These are phyloP conservation scores for Oreohelix idahoensis DNA, from an alignment of 1,140 invertebrate genomes.

Conservation along the genomic window DNA sequence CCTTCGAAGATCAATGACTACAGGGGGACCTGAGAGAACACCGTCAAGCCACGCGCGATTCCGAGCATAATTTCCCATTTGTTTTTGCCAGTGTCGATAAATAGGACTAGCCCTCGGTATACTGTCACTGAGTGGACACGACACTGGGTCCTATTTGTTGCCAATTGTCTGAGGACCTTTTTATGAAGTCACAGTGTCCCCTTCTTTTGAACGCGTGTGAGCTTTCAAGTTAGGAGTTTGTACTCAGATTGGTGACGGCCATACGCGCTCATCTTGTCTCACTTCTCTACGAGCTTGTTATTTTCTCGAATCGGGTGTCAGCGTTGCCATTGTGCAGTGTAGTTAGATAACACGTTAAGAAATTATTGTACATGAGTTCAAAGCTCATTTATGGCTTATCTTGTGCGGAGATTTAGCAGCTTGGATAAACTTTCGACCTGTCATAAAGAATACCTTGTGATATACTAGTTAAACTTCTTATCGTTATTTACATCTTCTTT, in stretches of 20 bases:
- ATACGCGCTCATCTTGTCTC: background rate
- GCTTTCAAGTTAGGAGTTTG: background rate
- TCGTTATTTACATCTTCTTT: too few relatives aligned
- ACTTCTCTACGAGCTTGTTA: background rate
- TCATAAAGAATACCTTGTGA: too few relatives aligned
- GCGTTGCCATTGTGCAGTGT: too few relatives aligned
- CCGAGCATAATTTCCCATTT: conserved; percentile 26
- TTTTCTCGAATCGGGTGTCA: background rate
- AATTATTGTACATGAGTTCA: too few relatives aligned
- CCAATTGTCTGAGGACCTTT: background rate
- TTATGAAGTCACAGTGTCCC: background rate
- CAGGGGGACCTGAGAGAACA: too few relatives aligned
- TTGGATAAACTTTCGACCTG: too few relatives aligned
- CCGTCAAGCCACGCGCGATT: too few relatives aligned
- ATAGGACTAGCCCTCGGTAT: background rate
- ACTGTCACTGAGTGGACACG: conserved; percentile 9
- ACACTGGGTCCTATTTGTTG: background rate
- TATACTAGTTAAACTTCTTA: too few relatives aligned
- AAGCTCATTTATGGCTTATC: too few relatives aligned
- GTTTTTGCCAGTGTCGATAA: conserved; percentile 12
- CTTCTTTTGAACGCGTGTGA: background rate
- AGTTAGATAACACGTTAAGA: too few relatives aligned
- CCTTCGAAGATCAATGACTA: too few relatives aligned
- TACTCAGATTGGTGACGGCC: background rate
- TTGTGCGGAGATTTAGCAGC: too few relatives aligned